Base-by-base conservation (phyloP, 2,888 invertebrate genomes). In the Nymphalis c-album region DNA sequence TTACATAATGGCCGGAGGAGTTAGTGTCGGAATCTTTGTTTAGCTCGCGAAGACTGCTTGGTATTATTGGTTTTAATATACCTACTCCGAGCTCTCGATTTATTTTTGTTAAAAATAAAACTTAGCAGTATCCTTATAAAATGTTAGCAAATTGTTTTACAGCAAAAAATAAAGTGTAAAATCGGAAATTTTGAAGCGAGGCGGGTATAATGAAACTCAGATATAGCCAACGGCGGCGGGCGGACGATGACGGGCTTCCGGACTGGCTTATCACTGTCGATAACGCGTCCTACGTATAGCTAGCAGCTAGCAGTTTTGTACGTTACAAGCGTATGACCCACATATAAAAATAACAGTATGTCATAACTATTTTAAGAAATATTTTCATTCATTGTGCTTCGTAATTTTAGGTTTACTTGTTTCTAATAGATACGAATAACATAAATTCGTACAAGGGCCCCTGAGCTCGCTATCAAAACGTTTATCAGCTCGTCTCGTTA, bases 21-120 rank as follows among this genome's bases (percentile, higher is more conserved):
- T 81, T 83, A 81, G 82, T 87, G 87, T 85, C 73, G 78, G 81
- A 85, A 88, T 90, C 87, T 90, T 88, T 87, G 85, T 85, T 86
- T 82, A 76, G 75, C 76, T 75, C 76, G 77, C 79, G 63, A 79
- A 82, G 79, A 80, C 80, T 77, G 78, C 77, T 82, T 78, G 76
- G 77, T 78, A 79, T 82, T 76, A 68, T 76, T 68, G 71, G 74
- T 77, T 76, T 68, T 66, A 70, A 62, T 60, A 47, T 62, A 35
- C n/a, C n/a, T n/a, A n/a, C 58, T 46, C 18, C 46, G 58, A 60
- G 40, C 53, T 60, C 63, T 60, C 17, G 50, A 69, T 55, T 60
- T 55, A 7, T 48, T 51, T 65, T 62, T 50, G 51, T 62, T 66
- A 63, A 40, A 65, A 65, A 57, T 65, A 45, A 22, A 26, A 59